Evolutionary conservation across 2,797 vertebrate species (phyloP).

Genomic region (Eulemur albifrons): DNA sequence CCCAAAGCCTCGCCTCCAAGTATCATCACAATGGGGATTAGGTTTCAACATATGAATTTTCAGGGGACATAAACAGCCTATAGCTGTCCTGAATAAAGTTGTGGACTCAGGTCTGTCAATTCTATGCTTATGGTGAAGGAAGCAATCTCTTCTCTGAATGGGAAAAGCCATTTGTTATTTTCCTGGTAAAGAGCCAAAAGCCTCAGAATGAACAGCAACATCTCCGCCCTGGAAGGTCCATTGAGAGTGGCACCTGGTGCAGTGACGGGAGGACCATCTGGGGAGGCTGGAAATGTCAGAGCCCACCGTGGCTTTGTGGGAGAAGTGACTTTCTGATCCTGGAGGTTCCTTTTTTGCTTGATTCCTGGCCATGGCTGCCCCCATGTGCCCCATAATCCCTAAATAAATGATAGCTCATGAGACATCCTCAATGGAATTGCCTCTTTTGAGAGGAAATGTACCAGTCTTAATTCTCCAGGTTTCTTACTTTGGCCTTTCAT

Average conservation of each 20-base stretch:
- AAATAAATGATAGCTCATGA: slow-evolving; percentile 11
- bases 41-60: not conserved
- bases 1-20: not conserved
- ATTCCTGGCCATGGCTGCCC: not conserved
- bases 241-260: not conserved
- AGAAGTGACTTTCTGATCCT: not conserved
- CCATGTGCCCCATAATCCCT: not conserved
- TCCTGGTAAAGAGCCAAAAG: not conserved
- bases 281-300: not conserved
- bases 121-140: not conserved
- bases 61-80: not conserved
- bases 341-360: not conserved
- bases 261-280: not conserved
- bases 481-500: not conserved
- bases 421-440: not conserved
- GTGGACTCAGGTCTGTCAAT: not conserved
- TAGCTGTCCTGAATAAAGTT: not conserved
- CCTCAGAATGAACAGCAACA: not conserved
- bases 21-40: not conserved
- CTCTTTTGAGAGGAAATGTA: not conserved
- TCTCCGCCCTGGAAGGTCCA: not conserved
- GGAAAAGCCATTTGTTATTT: not conserved
- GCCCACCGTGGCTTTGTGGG: not conserved
- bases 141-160: not conserved
- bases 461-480: not conserved